Evolutionary conservation across 1,140 invertebrate genomes (phyloP), one percentile per base, ranked within the genome.

Genomic region (Drosophila arizonae): DNA sequence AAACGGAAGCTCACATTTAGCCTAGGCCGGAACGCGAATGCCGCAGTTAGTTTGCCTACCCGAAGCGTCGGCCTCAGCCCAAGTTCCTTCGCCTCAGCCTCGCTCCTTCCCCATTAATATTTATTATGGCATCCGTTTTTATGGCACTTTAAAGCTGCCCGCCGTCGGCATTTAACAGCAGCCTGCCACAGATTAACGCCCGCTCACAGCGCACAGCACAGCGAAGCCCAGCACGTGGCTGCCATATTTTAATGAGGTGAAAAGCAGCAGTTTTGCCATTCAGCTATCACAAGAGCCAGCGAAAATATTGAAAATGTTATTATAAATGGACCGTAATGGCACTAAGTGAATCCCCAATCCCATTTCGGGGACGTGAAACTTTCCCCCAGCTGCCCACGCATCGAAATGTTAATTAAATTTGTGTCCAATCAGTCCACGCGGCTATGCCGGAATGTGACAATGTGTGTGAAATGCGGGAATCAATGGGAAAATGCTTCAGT

Each of bases 101-200:
- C 21, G 3, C 21, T 24, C 21, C 21, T 24, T 24, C 21, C 21
- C 66, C 79, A 87, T 87, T 79, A 87, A 88, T 87, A 87, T 87
- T 88, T 87, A 82, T 86, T 87, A 82, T 76, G 62, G 65, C 67
- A 41, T 55, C 72, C 52, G 65, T 60, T 72, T 86, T 80, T 64
- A 78, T 63, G 82, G 68, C 62, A 63, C 63, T 79, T 86, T 81
- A 84, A 84, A 84, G 77, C 68, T 67, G 63, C 21, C 56, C 72
- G 30, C 46, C 64, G 64, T 56, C 46, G 71, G 50, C 64, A 66
- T 86, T 86, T 78, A 86, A 86, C 52, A 36, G 60, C 68, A 75
- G 76, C 75, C 79, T 73, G 57, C 79, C 60, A 60, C 57, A 66
- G 68, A 84, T 79, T 67, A 77, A 66, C 61, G 33, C 33, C 17